Percentiles rank a stretch among this genome's conserved stretches.
Evolutionary conservation across 1,140 invertebrate species (phyloP).

Genomic region (Hylyphantes graminicola): DNA sequence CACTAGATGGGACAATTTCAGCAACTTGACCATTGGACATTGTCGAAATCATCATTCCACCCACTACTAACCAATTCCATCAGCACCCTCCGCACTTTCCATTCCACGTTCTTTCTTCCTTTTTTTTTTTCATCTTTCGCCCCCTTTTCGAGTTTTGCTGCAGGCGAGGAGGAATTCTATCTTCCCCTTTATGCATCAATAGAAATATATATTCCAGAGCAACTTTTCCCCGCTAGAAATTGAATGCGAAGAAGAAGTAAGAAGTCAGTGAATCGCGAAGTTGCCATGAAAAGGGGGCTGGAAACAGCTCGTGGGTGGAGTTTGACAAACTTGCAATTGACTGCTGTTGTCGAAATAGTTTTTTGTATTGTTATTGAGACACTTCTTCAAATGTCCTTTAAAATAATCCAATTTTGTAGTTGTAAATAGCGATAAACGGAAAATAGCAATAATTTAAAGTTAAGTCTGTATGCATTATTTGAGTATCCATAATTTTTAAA

Average conservation of each 20-base stretch:
- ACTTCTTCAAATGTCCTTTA: too few relatives aligned
- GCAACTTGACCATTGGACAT: conserved; percentile 42
- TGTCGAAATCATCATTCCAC: not conserved
- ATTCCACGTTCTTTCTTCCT: not conserved
- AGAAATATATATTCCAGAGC: conserved; percentile 56
- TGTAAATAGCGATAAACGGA: too few relatives aligned
- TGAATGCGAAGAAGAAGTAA: conserved; percentile 58
- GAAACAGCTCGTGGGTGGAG: conserved; percentile 22
- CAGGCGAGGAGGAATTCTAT: conserved; percentile 43
- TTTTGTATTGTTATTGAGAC: too few relatives aligned
- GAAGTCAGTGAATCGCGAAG: conserved; percentile 58
- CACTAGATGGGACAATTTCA: conserved; percentile 1
- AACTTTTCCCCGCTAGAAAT: conserved; percentile 52
- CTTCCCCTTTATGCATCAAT: conserved; percentile 55
- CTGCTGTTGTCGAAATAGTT: too few relatives aligned
- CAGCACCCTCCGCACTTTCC: conserved; percentile 13
- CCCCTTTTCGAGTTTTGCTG: not conserved
- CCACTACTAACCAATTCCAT: conserved; percentile 55
- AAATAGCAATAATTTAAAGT: too few relatives aligned
- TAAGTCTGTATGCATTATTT: too few relatives aligned
- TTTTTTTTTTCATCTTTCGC: conserved; percentile 11
- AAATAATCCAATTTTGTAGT: too few relatives aligned
- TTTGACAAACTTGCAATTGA: too few relatives aligned
- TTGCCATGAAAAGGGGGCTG: conserved; percentile 55
- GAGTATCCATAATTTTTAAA: too few relatives aligned